These are phyloP conservation scores for Phrynosoma platyrhinos DNA, from an alignment of 2,113 vertebrate species.

Conservation along the genomic window DNA sequence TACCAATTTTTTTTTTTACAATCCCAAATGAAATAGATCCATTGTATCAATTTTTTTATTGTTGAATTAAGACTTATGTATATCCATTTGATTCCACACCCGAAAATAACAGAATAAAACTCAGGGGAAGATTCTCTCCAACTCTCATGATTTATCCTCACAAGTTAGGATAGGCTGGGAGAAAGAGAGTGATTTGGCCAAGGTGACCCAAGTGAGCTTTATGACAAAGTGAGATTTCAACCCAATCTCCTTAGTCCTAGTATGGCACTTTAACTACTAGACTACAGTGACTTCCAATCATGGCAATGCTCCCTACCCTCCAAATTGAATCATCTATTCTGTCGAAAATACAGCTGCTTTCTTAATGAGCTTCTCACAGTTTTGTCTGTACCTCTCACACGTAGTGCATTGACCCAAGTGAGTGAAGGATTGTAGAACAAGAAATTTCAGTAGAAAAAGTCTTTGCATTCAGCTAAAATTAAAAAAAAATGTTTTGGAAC, in stretches of 20 bases:
- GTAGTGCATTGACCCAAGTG: neutral
- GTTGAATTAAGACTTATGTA: too few species aligned
- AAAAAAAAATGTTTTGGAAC: slow-evolving; percentile 22
- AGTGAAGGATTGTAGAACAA: neutral
- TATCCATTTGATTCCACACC: too few species aligned
- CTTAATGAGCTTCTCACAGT: slow-evolving; percentile 42
- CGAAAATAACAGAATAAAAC: too few species aligned
- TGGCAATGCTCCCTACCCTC: neutral
- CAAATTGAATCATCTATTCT: neutral
- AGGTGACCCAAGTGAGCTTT: neutral
- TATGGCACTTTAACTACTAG: neutral
- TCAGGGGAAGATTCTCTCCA: too few species aligned
- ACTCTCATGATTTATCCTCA: too few species aligned
- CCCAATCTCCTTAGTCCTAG: too few species aligned
- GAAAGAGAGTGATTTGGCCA: too few species aligned
- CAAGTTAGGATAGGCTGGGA: too few species aligned
- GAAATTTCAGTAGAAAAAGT: accelerated
- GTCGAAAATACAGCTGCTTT: neutral
- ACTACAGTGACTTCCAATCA: neutral
- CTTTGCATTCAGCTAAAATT: neutral
- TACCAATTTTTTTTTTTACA: neutral
- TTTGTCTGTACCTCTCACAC: slow-evolving; percentile 37
- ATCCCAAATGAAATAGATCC: too few species aligned
- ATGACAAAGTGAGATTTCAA: neutral
- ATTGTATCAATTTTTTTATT: too few species aligned